A percentile compares a stretch with the other conserved stretches of the same genome.
Conservation (phyloP, 2,888 invertebrate genomes). For the Rutpela maculata region DNA sequence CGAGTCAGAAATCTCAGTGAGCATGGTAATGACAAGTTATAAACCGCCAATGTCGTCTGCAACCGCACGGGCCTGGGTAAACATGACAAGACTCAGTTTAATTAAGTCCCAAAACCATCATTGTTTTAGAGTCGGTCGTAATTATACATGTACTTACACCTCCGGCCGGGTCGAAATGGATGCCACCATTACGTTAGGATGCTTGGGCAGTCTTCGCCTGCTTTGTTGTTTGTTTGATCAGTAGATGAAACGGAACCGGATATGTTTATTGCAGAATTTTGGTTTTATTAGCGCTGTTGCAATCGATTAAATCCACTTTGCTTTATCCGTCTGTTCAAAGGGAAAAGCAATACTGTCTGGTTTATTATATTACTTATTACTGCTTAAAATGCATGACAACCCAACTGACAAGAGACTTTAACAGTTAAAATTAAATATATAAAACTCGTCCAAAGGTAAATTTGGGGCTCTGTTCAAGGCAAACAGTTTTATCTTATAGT, state of each 20-base stretch:
- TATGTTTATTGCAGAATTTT: slow-evolving; percentile 41
- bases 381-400: slow-evolving; percentile 30
- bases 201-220: slow-evolving; percentile 39
- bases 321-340: slow-evolving; percentile 28
- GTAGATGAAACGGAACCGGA: slow-evolving; percentile 37
- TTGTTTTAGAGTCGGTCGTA: slow-evolving; percentile 69
- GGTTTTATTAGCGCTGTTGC: slow-evolving; percentile 40
- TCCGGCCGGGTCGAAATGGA: slow-evolving; percentile 45
- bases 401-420: not conserved
- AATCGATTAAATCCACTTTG: slow-evolving; percentile 33
- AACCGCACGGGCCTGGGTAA: slow-evolving; percentile 70
- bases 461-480: not conserved
- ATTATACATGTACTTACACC: slow-evolving; percentile 68
- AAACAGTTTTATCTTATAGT: too few relatives aligned
- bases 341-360: not conserved
- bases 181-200: slow-evolving; percentile 17
- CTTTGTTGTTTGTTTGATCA: slow-evolving; percentile 33
- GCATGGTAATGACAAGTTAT: slow-evolving; percentile 73
- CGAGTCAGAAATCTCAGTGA: slow-evolving; percentile 68
- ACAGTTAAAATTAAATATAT: not conserved
- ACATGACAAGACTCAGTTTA: slow-evolving; percentile 74
- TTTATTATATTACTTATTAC: not conserved
- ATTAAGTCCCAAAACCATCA: slow-evolving; percentile 73
- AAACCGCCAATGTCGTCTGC: slow-evolving; percentile 71
- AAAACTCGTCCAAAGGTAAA: not conserved